phyloP scores from a whole-genome alignment of 2,888 invertebrate genomes.

The Apodemia mormo region DNA sequence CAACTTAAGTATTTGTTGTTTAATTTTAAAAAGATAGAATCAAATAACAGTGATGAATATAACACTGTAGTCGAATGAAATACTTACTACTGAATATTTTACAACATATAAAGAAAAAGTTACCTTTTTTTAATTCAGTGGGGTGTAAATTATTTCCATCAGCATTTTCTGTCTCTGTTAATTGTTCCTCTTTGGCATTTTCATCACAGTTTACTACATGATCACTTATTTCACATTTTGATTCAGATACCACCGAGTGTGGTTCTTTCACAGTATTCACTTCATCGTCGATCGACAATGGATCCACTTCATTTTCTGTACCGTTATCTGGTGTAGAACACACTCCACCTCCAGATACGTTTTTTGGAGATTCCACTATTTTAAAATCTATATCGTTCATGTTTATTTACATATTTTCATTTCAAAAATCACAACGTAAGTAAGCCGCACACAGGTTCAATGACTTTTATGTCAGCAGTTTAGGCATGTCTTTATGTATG shows the following conservation, averaged over 20 bases:
- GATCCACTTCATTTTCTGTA: conserved; percentile 65
- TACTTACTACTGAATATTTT: too few relatives aligned
- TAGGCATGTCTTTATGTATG: conserved; percentile 45
- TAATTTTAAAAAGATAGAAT: too few relatives aligned
- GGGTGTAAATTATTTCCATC: conserved; percentile 43
- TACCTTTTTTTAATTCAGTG: conserved; percentile 39
- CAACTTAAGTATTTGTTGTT: not conserved
- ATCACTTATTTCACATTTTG: conserved; percentile 41
- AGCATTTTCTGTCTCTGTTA: conserved; percentile 51
- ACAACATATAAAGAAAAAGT: not conserved
- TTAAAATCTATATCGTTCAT: conserved; percentile 78
- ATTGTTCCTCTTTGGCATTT: conserved; percentile 74
- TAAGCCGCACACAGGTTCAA: conserved; percentile 68
- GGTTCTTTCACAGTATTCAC: conserved; percentile 44
- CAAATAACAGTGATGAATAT: too few relatives aligned
- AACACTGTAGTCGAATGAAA: not conserved
- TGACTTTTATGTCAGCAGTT: conserved; percentile 64
- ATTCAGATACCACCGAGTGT: conserved; percentile 38
- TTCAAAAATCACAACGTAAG: conserved; percentile 66
- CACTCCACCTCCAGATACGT: conserved; percentile 52
- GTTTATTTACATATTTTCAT: conserved; percentile 80
- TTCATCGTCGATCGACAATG: conserved; percentile 64
- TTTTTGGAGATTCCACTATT: conserved; percentile 72
- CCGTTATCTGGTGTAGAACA: conserved; percentile 52
- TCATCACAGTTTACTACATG: conserved; percentile 70